Base-by-base conservation (phyloP, 2,888 invertebrate genomes). In the Coecobrya sp. region DNA sequence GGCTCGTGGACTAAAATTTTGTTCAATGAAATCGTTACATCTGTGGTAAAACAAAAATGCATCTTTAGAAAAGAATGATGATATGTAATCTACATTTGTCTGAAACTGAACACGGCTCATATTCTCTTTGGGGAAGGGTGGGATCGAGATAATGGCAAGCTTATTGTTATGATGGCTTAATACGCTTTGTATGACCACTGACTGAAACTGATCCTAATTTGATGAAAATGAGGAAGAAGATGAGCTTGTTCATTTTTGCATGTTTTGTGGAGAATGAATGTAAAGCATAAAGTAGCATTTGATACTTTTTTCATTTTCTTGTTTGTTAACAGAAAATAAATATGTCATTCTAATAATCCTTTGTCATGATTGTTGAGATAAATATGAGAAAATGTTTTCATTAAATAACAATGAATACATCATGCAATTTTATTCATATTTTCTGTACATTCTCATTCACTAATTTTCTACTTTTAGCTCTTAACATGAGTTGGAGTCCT, bases 141-240 rank as follows among this genome's bases (percentile, higher is more conserved):
- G n/a, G 16, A 30, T 30, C 13, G 30, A 30, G 27, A 27, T 68
- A 49, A 49, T 49, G 10, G 49, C 13, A n/a, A 2, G 30, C 27
- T 16, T 68, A 11, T 25, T 1, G 25, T 55, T 55, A 27, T 65
- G 65, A 68, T 27, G 19, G 1, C 22, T 59, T 62, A 62, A 25
- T 62, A 8, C 25, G 25, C 25, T 22, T 19, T 62, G 62, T 22
- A 62, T 25, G 25, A 55, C 3, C 13, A 55, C 42, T 55, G 55
- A 62, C 3, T 79, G 79, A 79, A 79, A 79, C n/a, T 52, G 79
- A 79, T 79, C 79, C 79, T 79, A 79, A 79, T 79, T 52, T 55
- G 79, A 79, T 25, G 52, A 79, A 52, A 79, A 79, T 30, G 52
- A 73, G 55, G 13, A 55, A 76, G 4, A 11, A 45, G 11, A 45